phyloP scores from a whole-genome alignment of 2,888 invertebrate genomes.

The Atherix ibis region DNA sequence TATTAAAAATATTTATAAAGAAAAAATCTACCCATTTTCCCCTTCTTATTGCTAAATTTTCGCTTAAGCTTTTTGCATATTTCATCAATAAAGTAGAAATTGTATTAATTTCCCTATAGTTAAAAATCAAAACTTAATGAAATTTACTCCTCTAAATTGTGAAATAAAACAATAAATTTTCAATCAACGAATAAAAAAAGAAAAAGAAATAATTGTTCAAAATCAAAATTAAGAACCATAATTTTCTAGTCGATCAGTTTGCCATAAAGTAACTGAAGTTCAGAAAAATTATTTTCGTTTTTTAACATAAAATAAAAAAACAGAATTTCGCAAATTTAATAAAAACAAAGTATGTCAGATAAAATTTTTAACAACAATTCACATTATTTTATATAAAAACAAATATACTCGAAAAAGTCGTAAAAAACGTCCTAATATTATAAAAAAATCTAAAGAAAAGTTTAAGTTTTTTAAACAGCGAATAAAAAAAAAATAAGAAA shows the following conservation, averaged over 20 bases:
- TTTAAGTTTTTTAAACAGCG: background rate
- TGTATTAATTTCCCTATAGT: background rate
- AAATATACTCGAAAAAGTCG: too few relatives aligned
- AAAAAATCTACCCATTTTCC: too few relatives aligned
- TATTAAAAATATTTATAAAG: too few relatives aligned
- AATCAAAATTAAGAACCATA: conserved; percentile 1
- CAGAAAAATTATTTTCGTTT: conserved; percentile 4
- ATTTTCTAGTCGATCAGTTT: conserved; percentile 12
- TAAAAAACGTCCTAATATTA: too few relatives aligned
- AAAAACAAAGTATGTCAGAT: too few relatives aligned
- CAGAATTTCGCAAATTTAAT: background rate
- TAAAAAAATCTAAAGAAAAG: background rate
- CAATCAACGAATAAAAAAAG: conserved; percentile 7
- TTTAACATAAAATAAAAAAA: background rate
- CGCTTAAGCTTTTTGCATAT: conserved; percentile 9
- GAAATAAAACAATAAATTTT: background rate
- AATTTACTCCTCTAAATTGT: conserved; percentile 1
- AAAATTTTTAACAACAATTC: too few relatives aligned
- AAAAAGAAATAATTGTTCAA: conserved; percentile 1
- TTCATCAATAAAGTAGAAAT: background rate
- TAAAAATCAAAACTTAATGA: conserved; percentile 1
- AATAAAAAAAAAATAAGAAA: conserved; percentile 3
- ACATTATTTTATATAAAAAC: too few relatives aligned
- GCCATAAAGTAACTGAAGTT: conserved; percentile 8
- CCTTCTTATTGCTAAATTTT: too few relatives aligned